Evolutionary conservation across 1,140 invertebrate species (phyloP).

Genomic region (Nebria ingens): DNA sequence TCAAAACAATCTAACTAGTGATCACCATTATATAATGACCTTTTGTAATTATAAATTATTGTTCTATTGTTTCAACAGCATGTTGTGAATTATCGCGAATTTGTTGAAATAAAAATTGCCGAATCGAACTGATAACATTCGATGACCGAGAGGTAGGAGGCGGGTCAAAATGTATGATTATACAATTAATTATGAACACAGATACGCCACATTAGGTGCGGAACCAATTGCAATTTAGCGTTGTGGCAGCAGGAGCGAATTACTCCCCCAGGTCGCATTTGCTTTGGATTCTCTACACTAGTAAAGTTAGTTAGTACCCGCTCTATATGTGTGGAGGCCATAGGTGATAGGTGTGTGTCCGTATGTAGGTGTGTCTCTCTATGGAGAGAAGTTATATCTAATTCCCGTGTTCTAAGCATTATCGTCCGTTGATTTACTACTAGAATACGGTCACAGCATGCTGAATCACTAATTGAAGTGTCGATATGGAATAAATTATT

Average conservation of each 20-base stretch:
- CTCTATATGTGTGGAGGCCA: too few species aligned
- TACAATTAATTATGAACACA: not conserved
- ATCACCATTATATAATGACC: too few species aligned
- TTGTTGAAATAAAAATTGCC: too few species aligned
- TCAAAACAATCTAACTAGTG: too few species aligned
- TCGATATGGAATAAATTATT: not conserved
- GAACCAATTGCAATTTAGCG: not conserved
- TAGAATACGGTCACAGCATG: not conserved
- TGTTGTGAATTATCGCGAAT: too few species aligned
- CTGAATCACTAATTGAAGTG: not conserved
- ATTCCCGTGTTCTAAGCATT: not conserved
- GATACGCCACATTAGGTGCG: not conserved
- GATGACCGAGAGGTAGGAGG: too few species aligned
- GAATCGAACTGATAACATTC: too few species aligned
- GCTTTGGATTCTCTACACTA: not conserved
- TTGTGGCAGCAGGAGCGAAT: slow-evolving; percentile 14
- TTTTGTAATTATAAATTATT: too few species aligned
- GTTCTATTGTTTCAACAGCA: too few species aligned
- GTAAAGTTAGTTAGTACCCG: too few species aligned
- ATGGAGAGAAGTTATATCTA: not conserved
- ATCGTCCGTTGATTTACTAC: not conserved
- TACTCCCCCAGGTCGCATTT: slow-evolving; percentile 12
- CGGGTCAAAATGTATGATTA: too few species aligned
- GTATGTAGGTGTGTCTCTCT: not conserved
- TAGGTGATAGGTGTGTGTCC: not conserved